Evolutionary conservation across 2,888 invertebrate species (phyloP).

Genomic region (Lepas anatifera): DNA sequence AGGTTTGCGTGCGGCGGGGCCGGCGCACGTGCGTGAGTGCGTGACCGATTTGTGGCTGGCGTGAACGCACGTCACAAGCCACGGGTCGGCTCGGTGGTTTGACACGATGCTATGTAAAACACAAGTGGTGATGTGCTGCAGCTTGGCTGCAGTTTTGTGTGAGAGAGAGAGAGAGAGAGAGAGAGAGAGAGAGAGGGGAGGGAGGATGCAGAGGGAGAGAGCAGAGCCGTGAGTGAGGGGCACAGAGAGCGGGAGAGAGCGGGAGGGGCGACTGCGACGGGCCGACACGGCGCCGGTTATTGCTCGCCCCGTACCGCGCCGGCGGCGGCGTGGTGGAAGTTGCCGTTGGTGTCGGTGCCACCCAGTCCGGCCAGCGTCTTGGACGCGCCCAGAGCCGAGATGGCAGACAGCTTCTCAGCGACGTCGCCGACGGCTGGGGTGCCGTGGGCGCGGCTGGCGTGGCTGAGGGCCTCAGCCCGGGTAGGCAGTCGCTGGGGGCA

Average conservation of each 20-base stretch:
- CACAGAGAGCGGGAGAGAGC: no score
- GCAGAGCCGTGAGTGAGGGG: no score
- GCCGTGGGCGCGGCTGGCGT: constrained; percentile 13
- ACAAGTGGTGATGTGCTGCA: no score
- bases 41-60: no score
- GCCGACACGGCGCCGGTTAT: neutral
- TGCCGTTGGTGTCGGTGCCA: constrained; percentile 12
- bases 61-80: no score
- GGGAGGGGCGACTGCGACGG: neutral
- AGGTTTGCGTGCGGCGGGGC: constrained; percentile 14
- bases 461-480: constrained; percentile 19
- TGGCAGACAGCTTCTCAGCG: neutral
- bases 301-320: neutral
- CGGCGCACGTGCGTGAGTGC: no score
- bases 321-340: neutral
- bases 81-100: no score
- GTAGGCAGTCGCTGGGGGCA: constrained; percentile 21
- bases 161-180: no score
- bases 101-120: no score
- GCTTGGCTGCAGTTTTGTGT: no score
- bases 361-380: neutral
- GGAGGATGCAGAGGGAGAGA: no score
- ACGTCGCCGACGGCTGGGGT: neutral
- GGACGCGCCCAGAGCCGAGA: neutral
- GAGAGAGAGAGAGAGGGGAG: no score